A percentile compares a stretch with the other conserved stretches of the same genome.
Conservation (phyloP, 2,113 vertebrate genomes). For the Herpetotheres cachinnans region DNA sequence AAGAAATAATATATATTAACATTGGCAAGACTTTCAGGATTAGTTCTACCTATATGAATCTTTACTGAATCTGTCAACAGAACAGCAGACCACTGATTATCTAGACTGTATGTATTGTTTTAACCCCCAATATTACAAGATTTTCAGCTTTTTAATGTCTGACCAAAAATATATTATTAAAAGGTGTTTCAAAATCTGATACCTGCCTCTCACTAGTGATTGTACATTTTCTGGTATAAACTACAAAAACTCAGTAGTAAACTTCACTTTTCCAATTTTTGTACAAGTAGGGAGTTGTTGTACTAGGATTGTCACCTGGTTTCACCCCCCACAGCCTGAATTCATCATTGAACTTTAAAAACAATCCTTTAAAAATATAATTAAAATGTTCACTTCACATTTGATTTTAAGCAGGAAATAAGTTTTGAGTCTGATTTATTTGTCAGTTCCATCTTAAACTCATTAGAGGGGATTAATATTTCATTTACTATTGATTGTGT, state of each 20-base stretch:
- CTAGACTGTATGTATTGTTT: background rate
- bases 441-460: background rate
- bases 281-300: background rate
- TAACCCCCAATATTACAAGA: background rate
- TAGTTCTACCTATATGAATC: background rate
- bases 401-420: background rate
- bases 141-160: background rate
- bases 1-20: background rate
- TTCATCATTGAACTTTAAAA: background rate
- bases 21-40: background rate
- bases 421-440: background rate
- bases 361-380: background rate
- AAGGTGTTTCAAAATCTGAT: background rate
- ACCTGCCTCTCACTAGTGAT: background rate
- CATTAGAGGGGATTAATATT: background rate
- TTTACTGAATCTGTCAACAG: background rate
- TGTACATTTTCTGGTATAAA: background rate
- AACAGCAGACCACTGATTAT: background rate
- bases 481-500: background rate
- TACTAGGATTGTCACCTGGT: background rate
- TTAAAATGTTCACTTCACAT: background rate
- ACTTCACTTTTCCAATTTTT: background rate
- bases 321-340: background rate
- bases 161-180: background rate
- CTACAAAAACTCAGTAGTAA: background rate